These are phyloP conservation scores for Telmatochromis brachygnathus DNA, from an alignment of 2,113 vertebrate genomes.

Conservation along the genomic window DNA sequence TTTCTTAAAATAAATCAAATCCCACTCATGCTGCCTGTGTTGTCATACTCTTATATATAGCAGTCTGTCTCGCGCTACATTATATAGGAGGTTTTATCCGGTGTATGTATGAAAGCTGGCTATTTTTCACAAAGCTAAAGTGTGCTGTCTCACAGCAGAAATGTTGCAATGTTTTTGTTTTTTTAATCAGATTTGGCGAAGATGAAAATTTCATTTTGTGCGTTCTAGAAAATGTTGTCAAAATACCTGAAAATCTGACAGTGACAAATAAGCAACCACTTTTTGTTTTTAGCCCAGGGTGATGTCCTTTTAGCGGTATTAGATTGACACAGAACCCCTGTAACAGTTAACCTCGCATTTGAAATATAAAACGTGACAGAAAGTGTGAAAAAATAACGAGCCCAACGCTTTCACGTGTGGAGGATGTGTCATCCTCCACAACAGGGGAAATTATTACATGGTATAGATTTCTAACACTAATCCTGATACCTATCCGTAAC, in stretches of 20 bases:
- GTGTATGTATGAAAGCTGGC: neutral
- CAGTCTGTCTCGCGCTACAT: neutral
- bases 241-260: neutral
- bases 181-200: neutral
- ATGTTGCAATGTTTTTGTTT: rapidly evolving
- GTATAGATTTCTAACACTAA: neutral
- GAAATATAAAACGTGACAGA: neutral
- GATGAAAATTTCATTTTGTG: neutral
- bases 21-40: neutral
- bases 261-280: neutral
- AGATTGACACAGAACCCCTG: neutral
- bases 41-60: neutral
- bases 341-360: neutral
- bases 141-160: neutral
- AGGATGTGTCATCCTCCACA: neutral
- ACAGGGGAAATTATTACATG: neutral
- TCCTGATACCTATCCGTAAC: neutral
- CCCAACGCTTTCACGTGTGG: neutral
- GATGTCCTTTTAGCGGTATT: neutral
- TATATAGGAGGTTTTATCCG: neutral
- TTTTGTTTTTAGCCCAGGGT: neutral
- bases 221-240: neutral
- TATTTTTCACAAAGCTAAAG: neutral
- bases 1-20: neutral
- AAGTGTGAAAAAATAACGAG: neutral